Evolutionary conservation across 2,797 vertebrate genomes (phyloP).

Genomic region (Gouania willdenowi): DNA sequence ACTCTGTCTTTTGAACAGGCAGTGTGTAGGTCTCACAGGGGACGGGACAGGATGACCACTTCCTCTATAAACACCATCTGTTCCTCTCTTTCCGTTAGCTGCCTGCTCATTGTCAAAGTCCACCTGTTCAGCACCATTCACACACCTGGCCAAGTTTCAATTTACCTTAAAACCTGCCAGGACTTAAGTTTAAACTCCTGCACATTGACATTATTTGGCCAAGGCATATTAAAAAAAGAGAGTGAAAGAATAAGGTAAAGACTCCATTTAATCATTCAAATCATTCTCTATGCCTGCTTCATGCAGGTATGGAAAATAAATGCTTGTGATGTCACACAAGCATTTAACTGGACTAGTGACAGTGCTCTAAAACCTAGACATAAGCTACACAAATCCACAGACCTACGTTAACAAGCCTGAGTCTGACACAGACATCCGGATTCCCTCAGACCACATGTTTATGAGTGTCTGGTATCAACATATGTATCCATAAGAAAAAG

Average conservation of each 20-base stretch:
- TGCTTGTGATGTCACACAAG: too few relatives aligned
- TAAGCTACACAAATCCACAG: constrained; percentile 17
- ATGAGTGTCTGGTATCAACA: constrained; percentile 1
- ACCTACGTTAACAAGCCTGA: constrained; percentile 31
- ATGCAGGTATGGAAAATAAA: too few relatives aligned
- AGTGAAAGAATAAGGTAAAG: too few relatives aligned
- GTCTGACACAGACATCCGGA: constrained; percentile 34
- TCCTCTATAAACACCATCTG: constrained; percentile 55
- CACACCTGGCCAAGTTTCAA: too few relatives aligned
- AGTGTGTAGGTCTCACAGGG: constrained; percentile 50
- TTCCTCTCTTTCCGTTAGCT: constrained; percentile 27
- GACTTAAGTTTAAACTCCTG: background rate
- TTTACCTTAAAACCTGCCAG: background rate
- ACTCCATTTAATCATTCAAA: too few relatives aligned
- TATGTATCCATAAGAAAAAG: too few relatives aligned
- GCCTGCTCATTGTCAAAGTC: constrained; percentile 14
- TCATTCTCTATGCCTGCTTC: too few relatives aligned
- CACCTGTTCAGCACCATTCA: background rate
- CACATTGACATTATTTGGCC: too few relatives aligned
- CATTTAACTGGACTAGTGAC: constrained; percentile 33
- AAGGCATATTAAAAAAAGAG: too few relatives aligned
- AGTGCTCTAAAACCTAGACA: constrained; percentile 24
- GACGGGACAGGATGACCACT: constrained; percentile 35
- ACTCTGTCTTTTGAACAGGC: background rate
- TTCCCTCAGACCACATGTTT: constrained; percentile 35